Conservation (phyloP, 2,797 vertebrate genomes). For the Hydrolagus colliei region DNA sequence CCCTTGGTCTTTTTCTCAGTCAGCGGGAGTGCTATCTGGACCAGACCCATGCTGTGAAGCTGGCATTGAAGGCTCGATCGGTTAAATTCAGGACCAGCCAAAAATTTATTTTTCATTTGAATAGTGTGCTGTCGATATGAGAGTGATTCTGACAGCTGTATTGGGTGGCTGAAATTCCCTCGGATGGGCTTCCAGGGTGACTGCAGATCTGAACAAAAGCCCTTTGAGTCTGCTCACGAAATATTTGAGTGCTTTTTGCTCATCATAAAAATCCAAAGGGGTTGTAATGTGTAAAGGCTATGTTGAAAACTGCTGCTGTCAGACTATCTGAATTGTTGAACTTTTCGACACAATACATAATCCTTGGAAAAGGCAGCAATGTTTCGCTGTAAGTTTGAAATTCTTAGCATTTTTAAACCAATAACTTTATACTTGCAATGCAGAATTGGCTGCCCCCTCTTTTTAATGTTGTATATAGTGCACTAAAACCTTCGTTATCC, state of each 20-base stretch:
- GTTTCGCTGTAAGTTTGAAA: too few relatives aligned
- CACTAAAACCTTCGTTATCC: too few relatives aligned
- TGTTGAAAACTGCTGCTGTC: background rate
- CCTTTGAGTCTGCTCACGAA: slow-evolving; percentile 6
- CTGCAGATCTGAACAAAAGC: slow-evolving; percentile 30
- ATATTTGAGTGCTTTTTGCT: slow-evolving; percentile 14
- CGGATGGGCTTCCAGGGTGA: slow-evolving; percentile 50
- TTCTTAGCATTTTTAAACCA: too few relatives aligned
- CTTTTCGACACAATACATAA: too few relatives aligned
- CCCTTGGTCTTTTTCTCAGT: slow-evolving; percentile 35
- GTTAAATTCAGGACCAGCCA: slow-evolving; percentile 25
- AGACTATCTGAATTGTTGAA: background rate
- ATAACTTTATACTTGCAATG: too few relatives aligned
- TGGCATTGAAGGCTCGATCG: slow-evolving; percentile 31
- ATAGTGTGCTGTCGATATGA: slow-evolving; percentile 43
- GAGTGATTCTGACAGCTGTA: slow-evolving; percentile 68
- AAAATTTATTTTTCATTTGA: slow-evolving; percentile 40
- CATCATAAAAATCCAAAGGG: slow-evolving; percentile 3
- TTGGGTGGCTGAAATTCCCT: slow-evolving; percentile 58
- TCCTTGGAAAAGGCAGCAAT: too few relatives aligned
- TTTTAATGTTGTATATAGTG: too few relatives aligned
- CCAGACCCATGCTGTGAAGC: slow-evolving; percentile 42
- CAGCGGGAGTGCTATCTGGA: slow-evolving; percentile 41
- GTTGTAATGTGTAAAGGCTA: background rate
- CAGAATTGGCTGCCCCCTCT: too few relatives aligned